Evolutionary conservation across 2,113 vertebrate species (phyloP).

Genomic region (Pituophis catenifer): DNA sequence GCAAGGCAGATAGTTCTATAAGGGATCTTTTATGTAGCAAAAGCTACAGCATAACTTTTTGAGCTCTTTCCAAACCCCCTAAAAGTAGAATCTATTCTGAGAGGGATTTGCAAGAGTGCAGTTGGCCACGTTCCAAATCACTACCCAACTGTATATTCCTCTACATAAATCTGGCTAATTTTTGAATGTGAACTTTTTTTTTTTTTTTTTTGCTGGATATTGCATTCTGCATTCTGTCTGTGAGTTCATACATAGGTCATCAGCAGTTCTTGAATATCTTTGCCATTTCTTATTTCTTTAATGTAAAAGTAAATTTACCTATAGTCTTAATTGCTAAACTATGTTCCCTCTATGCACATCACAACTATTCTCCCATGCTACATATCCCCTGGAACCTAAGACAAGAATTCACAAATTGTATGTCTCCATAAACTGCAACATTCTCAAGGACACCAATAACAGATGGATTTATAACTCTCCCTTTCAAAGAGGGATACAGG

Average conservation of each 20-base stretch:
- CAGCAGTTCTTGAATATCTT: neutral
- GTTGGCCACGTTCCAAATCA: neutral
- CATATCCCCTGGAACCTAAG: neutral
- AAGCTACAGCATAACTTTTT: neutral
- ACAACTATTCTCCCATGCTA: neutral
- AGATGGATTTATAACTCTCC: neutral
- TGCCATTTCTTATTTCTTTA: neutral
- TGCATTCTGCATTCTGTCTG: neutral
- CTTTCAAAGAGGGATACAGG: neutral
- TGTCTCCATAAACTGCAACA: neutral
- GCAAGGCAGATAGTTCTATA: neutral
- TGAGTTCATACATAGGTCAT: neutral
- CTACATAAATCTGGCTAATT: neutral
- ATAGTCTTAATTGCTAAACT: neutral
- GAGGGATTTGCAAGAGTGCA: neutral
- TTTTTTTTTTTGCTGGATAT: neutral
- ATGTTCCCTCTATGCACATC: neutral
- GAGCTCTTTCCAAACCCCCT: neutral
- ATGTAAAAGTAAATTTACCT: neutral
- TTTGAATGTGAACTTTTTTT: neutral
- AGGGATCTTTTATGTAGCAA: neutral
- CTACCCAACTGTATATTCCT: neutral
- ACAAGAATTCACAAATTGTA: neutral
- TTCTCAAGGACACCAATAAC: neutral
- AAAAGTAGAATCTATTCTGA: neutral